Conservation (phyloP, 2,797 vertebrate genomes). For the Syngnathus rostellatus region DNA sequence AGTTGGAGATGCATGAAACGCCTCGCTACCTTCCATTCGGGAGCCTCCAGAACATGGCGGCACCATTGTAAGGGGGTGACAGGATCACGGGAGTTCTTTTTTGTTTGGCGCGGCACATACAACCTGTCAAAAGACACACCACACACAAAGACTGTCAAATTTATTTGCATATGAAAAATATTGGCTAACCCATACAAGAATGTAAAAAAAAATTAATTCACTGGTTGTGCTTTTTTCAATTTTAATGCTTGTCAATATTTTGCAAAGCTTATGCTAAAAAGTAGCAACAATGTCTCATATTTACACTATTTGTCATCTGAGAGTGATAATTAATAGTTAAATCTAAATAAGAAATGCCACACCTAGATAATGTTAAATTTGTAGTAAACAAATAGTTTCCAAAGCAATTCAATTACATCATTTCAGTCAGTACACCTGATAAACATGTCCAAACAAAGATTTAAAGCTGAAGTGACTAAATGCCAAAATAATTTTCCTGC, state of each 20-base stretch:
- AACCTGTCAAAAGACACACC: slow-evolving; percentile 68
- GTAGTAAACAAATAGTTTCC: background rate
- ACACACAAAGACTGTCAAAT: background rate
- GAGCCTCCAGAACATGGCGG: slow-evolving; percentile 79
- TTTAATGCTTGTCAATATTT: too few species aligned
- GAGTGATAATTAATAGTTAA: background rate
- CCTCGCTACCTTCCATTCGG: slow-evolving; percentile 80
- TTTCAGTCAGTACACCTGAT: too few species aligned
- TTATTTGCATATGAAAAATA: too few species aligned
- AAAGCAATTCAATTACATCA: background rate
- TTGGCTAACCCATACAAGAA: too few species aligned
- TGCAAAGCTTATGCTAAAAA: background rate
- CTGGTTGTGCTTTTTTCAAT: too few species aligned
- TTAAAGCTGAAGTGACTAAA: too few species aligned
- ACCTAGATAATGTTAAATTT: background rate
- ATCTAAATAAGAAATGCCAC: background rate
- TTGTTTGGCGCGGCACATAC: slow-evolving; percentile 72
- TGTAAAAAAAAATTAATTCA: too few species aligned
- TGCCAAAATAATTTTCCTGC: too few species aligned
- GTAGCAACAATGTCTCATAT: background rate
- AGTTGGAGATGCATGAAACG: slow-evolving; percentile 79
- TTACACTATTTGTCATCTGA: too few species aligned
- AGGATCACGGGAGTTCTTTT: slow-evolving; percentile 32
- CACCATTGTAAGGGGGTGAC: slow-evolving; percentile 82
- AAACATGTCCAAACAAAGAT: too few species aligned